Conservation (phyloP, 2,113 vertebrate genomes). For the Labeo catla region DNA sequence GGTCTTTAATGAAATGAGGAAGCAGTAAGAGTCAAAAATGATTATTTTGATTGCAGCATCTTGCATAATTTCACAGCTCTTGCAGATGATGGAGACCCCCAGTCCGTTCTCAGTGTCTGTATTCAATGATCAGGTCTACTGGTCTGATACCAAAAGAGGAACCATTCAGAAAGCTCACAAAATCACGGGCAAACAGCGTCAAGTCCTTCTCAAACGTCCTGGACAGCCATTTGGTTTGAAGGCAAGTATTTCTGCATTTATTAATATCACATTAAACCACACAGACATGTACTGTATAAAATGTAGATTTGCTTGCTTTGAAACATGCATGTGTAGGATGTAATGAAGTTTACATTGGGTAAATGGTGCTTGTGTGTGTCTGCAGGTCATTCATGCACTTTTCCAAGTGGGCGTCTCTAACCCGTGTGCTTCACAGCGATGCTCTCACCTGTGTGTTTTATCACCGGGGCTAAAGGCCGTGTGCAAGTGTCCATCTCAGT, state of each 20-base stretch:
- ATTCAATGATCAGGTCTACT: conserved; percentile 87
- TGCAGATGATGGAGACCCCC: conserved; percentile 79
- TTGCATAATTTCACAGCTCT: conserved; percentile 69
- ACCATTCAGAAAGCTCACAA: conserved; percentile 81
- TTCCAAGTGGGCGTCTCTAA: conserved; percentile 72
- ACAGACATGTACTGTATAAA: no score
- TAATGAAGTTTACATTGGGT: neutral
- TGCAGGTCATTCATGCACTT: conserved; percentile 71
- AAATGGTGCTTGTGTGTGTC: neutral
- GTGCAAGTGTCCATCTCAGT: conserved; percentile 80
- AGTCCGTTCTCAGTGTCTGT: conserved; percentile 84
- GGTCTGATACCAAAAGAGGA: conserved; percentile 84
- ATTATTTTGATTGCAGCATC: no score
- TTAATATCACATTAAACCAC: neutral
- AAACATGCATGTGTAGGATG: neutral
- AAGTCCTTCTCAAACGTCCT: conserved; percentile 78
- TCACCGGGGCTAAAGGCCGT: conserved; percentile 72
- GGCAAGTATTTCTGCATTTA: conserved; percentile 63
- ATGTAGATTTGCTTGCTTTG: neutral
- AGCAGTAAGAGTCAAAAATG: neutral
- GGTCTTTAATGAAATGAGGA: neutral
- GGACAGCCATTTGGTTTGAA: conserved; percentile 85
- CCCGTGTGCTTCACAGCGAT: conserved; percentile 74
- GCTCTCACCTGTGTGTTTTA: conserved; percentile 90
- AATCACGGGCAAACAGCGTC: conserved; percentile 79